phyloP scores from a whole-genome alignment of 2,888 invertebrate species.

The Minunthozetes semirufus region DNA sequence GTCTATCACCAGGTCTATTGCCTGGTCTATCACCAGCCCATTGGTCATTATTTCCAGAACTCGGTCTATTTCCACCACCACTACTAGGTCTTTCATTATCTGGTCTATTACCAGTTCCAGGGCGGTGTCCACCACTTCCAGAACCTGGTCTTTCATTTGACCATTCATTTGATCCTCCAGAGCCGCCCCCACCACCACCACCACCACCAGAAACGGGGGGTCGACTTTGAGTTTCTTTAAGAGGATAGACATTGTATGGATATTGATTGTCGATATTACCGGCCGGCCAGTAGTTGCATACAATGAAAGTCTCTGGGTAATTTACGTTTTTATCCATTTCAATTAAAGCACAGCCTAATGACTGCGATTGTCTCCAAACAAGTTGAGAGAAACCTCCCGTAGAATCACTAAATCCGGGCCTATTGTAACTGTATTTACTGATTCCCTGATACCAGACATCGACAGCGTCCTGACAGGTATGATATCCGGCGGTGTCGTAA shows the following conservation, averaged over 20 bases:
- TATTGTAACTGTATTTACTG: constrained; percentile 21
- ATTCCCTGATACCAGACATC: constrained; percentile 27
- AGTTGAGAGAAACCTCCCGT: constrained; percentile 33
- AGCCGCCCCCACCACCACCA: not conserved
- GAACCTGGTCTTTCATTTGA: no score
- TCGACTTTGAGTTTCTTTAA: not conserved
- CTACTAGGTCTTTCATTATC: no score
- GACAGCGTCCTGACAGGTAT: constrained; percentile 20
- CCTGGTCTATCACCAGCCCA: no score
- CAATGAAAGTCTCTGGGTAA: constrained; percentile 22
- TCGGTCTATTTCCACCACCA: no score
- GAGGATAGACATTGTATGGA: constrained; percentile 22
- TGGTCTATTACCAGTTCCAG: no score
- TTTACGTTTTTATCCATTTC: constrained; percentile 19
- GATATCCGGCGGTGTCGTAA: constrained; percentile 29
- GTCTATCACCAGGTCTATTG: no score
- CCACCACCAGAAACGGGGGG: not conserved
- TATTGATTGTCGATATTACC: constrained; percentile 28
- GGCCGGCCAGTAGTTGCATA: constrained; percentile 28
- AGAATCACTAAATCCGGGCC: constrained; percentile 22
- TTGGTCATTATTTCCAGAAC: no score
- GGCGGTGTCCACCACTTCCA: no score
- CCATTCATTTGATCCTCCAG: no score
- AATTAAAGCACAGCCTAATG: constrained; percentile 20
- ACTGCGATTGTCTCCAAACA: constrained; percentile 15